A percentile compares a stretch with the other conserved stretches of the same genome.
phyloP scores from a whole-genome alignment of 2,888 invertebrate genomes.

The Phoronis australis region DNA sequence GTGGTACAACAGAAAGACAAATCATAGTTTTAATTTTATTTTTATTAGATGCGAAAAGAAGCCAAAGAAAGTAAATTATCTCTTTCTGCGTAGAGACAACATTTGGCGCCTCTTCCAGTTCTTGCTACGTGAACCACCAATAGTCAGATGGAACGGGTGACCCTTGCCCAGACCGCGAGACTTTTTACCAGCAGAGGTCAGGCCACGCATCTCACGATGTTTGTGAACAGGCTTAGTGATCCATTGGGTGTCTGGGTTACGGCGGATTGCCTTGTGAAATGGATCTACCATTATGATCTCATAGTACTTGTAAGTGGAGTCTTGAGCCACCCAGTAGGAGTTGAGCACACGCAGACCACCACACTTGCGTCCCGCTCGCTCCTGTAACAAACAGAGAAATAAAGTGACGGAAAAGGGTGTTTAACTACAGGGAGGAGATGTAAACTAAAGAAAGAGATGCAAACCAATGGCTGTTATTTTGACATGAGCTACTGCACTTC shows the following conservation, averaged over 20 bases:
- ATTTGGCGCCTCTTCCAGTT: conserved; percentile 94
- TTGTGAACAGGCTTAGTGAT: conserved; percentile 94
- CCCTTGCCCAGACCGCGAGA: conserved; percentile 76
- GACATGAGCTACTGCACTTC: no score
- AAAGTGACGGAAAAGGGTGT: no score
- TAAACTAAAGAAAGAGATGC: no score
- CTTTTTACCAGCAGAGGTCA: conserved; percentile 92
- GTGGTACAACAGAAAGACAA: no score
- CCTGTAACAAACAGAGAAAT: conserved; percentile 62
- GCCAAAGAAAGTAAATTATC: conserved; percentile 61
- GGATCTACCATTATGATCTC: conserved; percentile 82
- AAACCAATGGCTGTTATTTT: no score
- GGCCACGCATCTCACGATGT: conserved; percentile 95
- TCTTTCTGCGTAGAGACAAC: conserved; percentile 90
- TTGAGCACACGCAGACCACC: conserved; percentile 92
- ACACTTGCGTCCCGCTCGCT: conserved; percentile 93
- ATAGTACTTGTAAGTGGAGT: conserved; percentile 97
- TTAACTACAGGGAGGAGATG: no score
- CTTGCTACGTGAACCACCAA: conserved; percentile 92
- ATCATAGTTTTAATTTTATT: no score
- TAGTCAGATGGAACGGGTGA: conserved; percentile 89
- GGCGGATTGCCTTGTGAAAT: conserved; percentile 86
- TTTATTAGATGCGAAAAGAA: no score
- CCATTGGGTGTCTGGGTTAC: conserved; percentile 96
- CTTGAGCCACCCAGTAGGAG: conserved; percentile 99